Conservation (phyloP, 2,888 invertebrate genomes). For the Lepeophtheirus nordmannii region DNA sequence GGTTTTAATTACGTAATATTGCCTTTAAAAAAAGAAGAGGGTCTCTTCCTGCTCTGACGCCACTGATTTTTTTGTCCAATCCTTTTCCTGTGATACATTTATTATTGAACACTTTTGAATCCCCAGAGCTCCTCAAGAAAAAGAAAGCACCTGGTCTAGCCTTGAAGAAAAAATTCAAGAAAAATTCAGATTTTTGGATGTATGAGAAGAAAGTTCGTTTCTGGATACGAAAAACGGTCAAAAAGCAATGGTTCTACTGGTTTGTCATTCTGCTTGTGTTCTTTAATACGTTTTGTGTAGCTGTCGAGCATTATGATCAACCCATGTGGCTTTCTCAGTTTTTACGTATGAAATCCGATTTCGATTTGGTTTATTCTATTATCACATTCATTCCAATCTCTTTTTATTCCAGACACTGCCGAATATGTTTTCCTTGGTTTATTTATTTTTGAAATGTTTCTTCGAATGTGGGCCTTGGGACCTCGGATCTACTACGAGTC, state of each 20-base stretch:
- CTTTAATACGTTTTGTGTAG: slow-evolving; percentile 44
- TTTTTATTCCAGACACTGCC: slow-evolving; percentile 60
- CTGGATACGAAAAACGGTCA: slow-evolving; percentile 33
- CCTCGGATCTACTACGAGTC: slow-evolving; percentile 96
- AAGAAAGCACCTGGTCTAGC: slow-evolving; percentile 19
- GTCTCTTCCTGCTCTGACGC: no score
- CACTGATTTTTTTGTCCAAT: no score
- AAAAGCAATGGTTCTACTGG: slow-evolving; percentile 51
- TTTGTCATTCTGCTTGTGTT: slow-evolving; percentile 83
- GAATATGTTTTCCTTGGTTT: slow-evolving; percentile 95
- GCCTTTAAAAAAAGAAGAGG: no score
- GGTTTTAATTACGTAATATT: no score
- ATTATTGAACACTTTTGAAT: background rate
- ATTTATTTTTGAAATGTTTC: slow-evolving; percentile 97
- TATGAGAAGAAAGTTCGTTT: slow-evolving; percentile 25
- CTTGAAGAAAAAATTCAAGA: slow-evolving; percentile 25
- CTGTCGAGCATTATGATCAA: slow-evolving; percentile 44
- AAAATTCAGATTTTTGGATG: slow-evolving; percentile 25
- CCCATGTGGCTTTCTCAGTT: slow-evolving; percentile 42
- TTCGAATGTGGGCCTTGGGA: slow-evolving; percentile 97
- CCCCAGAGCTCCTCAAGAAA: slow-evolving; percentile 23
- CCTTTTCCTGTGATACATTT: no score
- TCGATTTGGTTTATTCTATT: no score
- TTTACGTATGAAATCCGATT: slow-evolving; percentile 39
- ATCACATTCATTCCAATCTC: background rate